Evolutionary conservation across 35 echinoderm and acorn worm genomes (phyloP).

Genomic region (Heliocidaris erythrogramma): DNA sequence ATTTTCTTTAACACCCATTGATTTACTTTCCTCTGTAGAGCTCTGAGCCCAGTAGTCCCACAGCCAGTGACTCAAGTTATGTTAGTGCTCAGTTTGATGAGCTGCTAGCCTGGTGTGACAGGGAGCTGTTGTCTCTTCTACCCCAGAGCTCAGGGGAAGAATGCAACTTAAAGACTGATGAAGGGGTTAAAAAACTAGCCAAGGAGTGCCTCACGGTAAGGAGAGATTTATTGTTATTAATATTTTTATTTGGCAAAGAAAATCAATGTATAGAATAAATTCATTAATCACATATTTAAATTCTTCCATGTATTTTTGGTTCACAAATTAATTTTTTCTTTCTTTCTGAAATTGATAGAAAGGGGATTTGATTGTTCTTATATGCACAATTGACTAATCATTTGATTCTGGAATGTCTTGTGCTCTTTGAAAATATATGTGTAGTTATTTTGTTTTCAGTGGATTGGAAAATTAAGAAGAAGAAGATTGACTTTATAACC

Average conservation of each 20-base stretch:
- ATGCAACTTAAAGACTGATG: constrained; percentile 3
- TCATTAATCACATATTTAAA: too few species aligned
- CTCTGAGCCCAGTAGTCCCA: constrained; percentile 25
- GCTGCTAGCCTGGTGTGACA: constrained; percentile 75
- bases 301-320: neutral
- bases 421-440: too few species aligned
- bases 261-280: neutral
- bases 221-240: constrained; percentile 19
- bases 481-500: too few species aligned
- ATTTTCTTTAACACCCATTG: neutral
- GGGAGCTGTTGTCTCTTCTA: constrained; percentile 64
- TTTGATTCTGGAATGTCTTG: too few species aligned
- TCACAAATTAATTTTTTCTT: too few species aligned
- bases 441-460: too few species aligned
- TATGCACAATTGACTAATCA: too few species aligned
- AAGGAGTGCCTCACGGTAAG: neutral
- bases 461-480: too few species aligned
- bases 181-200: constrained; percentile 7
- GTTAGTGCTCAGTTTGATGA: constrained; percentile 55
- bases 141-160: constrained; percentile 33
- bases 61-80: neutral
- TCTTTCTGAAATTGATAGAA: too few species aligned
- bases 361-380: too few species aligned
- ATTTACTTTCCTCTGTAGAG: neutral
- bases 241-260: neutral